A percentile compares a stretch with the other conserved stretches of the same genome.
Conservation (phyloP, 2,888 invertebrate genomes). For the Thyatira batis region DNA sequence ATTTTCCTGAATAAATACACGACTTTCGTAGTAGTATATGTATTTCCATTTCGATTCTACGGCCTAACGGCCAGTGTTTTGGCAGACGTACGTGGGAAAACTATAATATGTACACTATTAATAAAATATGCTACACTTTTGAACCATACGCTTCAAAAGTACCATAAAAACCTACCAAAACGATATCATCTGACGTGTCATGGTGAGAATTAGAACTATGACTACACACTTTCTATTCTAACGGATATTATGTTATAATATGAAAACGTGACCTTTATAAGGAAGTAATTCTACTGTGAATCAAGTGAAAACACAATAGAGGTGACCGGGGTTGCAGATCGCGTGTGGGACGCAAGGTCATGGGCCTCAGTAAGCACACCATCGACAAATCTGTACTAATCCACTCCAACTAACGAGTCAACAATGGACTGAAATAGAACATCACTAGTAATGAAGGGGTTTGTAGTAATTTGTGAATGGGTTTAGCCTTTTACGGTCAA, state of each 20-base stretch:
- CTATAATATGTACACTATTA: too few relatives aligned
- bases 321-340: not conserved
- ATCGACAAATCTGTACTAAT: slow-evolving; percentile 4
- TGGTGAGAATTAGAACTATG: too few relatives aligned
- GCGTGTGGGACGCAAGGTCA: slow-evolving; percentile 6
- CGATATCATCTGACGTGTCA: too few relatives aligned
- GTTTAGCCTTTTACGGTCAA: not conserved
- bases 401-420: slow-evolving; percentile 3
- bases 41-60: too few relatives aligned
- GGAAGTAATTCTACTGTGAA: not conserved
- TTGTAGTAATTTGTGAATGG: not conserved
- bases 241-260: slow-evolving; percentile 4
- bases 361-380: slow-evolving; percentile 1
- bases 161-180: too few relatives aligned
- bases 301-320: not conserved
- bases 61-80: too few relatives aligned
- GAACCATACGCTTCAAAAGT: too few relatives aligned
- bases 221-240: too few relatives aligned
- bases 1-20: too few relatives aligned
- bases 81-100: too few relatives aligned
- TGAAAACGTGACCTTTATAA: not conserved
- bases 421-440: slow-evolving; percentile 2
- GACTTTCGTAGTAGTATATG: too few relatives aligned
- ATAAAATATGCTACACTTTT: too few relatives aligned
- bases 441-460: not conserved